phyloP scores from a whole-genome alignment of 2,888 invertebrate species.

The Antitype chi region DNA sequence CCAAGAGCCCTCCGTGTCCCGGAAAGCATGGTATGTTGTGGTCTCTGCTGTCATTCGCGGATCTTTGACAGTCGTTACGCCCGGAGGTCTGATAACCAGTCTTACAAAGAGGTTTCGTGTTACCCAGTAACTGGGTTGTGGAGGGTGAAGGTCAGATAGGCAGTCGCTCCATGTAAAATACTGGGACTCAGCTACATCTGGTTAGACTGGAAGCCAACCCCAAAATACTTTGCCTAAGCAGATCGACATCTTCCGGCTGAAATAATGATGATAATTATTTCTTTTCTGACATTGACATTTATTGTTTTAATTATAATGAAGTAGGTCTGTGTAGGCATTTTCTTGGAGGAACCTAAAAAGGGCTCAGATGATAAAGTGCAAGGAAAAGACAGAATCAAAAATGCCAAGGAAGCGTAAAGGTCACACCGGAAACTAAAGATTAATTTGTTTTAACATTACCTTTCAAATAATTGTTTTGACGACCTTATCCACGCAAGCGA shows the following conservation, averaged over 20 bases:
- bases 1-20: too few relatives aligned
- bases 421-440: not conserved
- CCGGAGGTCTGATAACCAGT: too few relatives aligned
- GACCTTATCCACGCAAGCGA: conserved; percentile 42
- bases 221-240: too few relatives aligned
- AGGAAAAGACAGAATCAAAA: conserved; percentile 5
- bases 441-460: conserved; percentile 18
- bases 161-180: too few relatives aligned
- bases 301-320: not conserved
- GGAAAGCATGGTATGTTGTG: not conserved
- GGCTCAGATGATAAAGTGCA: conserved; percentile 23
- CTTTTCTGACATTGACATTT: not conserved
- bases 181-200: too few relatives aligned
- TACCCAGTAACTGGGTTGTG: too few relatives aligned
- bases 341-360: not conserved
- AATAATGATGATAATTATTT: not conserved
- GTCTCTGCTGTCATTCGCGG: not conserved
- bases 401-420: conserved; percentile 30
- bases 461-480: conserved; percentile 35
- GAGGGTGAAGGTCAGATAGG: too few relatives aligned
- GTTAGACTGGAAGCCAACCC: too few relatives aligned
- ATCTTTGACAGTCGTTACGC: not conserved
- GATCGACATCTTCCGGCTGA: too few relatives aligned
- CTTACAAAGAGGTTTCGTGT: too few relatives aligned
- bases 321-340: not conserved